Base-by-base conservation (phyloP, 2,113 vertebrate genomes). In the Corynorhinus townsendii region DNA sequence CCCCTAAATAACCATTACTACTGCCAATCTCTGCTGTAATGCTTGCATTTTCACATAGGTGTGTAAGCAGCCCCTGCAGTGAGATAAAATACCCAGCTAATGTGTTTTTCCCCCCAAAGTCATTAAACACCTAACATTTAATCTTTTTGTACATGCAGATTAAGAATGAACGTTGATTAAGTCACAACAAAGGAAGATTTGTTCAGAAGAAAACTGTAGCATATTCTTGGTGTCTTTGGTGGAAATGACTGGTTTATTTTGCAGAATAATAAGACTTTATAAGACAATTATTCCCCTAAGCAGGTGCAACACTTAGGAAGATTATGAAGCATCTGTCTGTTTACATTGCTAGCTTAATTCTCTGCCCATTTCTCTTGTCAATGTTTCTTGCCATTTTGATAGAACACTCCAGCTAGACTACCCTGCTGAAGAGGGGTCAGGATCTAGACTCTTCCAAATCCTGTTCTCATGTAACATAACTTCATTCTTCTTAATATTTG, bases 81-180 rank as follows among this genome's bases (percentile, higher is more conserved):
- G 59, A 95, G 72, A 89, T 93, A 92, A 90, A 96, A 76, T 35
- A 90, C 81, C 98, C 96, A 97, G 86, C 73, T 94, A 95, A 89
- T 96, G 69, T 89, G 96, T 97, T 96, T 52, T 66, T 20, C 20
- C 20, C 56, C 2, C 95, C 22, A 81, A 97, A 96, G 93, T 97
- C 97, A 98, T 98, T 98, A 98, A 96, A 86, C 76, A 97, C 83
- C 73, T 73, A 95, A 19, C 90, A 95, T 95, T 97, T 97, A 97
- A 96, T 98, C 90, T 97, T 98, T 98, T 98, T 98, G 96, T 98
- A 83, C 95, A 90, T 97, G 97, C 49, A 96, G 96, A 97, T 98
- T 98, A 95, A 97, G 98, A 98, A 95, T 89, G 86, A 95, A 96
- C 80, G 95, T 96, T 97, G 95, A 97, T 98, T 98, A 97, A 97